Conservation (phyloP, 1,140 invertebrate genomes). For the Heterodera carotae region DNA sequence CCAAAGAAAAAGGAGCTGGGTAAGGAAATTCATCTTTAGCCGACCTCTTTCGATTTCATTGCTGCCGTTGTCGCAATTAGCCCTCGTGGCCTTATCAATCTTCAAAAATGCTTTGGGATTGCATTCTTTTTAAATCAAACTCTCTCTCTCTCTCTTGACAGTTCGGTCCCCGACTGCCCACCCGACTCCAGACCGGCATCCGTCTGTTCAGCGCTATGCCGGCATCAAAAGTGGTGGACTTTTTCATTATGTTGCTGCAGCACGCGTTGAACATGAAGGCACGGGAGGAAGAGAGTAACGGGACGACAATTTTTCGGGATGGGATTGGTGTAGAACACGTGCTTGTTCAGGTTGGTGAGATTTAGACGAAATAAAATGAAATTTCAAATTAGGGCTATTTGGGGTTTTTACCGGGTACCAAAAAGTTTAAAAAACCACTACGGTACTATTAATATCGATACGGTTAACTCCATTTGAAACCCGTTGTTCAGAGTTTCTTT, state of each 20-base stretch:
- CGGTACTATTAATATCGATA: neutral
- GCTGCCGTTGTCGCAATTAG: too few relatives aligned
- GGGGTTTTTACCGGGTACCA: neutral
- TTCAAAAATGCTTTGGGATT: too few relatives aligned
- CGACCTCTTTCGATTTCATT: too few relatives aligned
- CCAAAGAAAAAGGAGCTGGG: too few relatives aligned
- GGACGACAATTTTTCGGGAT: neutral
- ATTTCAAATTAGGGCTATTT: conserved; percentile 9
- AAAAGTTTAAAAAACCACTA: neutral
- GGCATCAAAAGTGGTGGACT: conserved; percentile 10
- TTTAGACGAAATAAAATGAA: neutral
- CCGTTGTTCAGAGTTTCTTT: conserved; percentile 13
- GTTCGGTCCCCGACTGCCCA: neutral
- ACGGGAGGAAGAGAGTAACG: neutral
- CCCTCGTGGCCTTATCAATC: too few relatives aligned
- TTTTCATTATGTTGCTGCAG: conserved; percentile 10
- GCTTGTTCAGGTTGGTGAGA: conserved; percentile 2
- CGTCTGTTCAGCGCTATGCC: conserved; percentile 3
- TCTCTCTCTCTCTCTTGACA: neutral
- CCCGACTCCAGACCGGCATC: conserved; percentile 8
- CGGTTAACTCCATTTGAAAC: neutral
- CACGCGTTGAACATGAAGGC: neutral
- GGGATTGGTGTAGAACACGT: neutral
- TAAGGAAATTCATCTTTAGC: too few relatives aligned
- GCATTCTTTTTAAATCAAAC: too few relatives aligned